These are phyloP conservation scores for Pseudochaenichthys georgianus DNA, from an alignment of 2,797 vertebrate species.

Conservation along the genomic window DNA sequence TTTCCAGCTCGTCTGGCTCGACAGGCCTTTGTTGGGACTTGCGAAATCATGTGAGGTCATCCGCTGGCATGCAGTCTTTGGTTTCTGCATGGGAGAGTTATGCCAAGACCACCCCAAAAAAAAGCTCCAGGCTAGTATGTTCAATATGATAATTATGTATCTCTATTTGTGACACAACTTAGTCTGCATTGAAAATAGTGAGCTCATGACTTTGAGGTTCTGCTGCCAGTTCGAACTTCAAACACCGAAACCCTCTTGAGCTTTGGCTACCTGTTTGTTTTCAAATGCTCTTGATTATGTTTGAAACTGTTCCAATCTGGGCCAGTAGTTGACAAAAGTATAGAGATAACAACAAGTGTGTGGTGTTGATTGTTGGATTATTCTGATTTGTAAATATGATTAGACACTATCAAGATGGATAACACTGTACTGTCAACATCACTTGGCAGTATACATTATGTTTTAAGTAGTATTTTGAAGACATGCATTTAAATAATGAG, in stretches of 20 bases:
- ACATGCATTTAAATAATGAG: not conserved
- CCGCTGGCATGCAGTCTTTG: slow-evolving; percentile 30
- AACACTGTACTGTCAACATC: too few relatives aligned
- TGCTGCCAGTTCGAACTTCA: not conserved
- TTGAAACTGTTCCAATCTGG: not conserved
- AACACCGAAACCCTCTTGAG: not conserved
- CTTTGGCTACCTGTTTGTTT: not conserved
- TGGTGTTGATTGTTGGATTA: not conserved
- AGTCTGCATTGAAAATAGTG: not conserved
- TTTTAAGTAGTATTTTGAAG: not conserved
- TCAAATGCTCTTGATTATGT: not conserved
- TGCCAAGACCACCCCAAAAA: slow-evolving; percentile 10
- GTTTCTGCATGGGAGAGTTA: slow-evolving; percentile 22
- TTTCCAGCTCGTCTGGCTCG: slow-evolving; percentile 37
- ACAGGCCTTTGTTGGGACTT: slow-evolving; percentile 59
- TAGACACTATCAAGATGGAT: too few relatives aligned
- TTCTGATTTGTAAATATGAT: not conserved
- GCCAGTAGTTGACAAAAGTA: not conserved
- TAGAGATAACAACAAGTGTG: not conserved
- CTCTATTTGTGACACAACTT: not conserved
- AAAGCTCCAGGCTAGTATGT: slow-evolving; percentile 16
- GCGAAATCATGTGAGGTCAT: slow-evolving; percentile 64
- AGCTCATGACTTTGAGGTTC: not conserved
- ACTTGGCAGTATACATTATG: too few relatives aligned
- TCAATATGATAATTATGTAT: slow-evolving; percentile 8